phyloP scores from a whole-genome alignment of 2,888 invertebrate species.

The Eledone cirrhosa region DNA sequence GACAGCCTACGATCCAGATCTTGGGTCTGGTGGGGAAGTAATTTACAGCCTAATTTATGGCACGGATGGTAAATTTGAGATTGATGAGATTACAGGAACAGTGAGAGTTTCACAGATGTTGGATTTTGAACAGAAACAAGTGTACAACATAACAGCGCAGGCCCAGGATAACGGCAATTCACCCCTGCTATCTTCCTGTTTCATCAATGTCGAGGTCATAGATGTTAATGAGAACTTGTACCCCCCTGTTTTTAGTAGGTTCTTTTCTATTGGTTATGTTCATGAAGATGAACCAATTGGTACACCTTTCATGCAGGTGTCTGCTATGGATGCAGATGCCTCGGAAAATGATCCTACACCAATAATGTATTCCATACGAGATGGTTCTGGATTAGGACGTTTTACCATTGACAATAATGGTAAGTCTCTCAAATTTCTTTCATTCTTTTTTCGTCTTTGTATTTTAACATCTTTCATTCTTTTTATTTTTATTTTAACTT shows the following conservation, averaged over 20 bases:
- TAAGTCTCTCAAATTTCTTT: constrained; percentile 67
- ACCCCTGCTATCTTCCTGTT: constrained; percentile 80
- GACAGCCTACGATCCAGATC: constrained; percentile 84
- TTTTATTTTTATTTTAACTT: too few species aligned
- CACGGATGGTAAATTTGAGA: constrained; percentile 75
- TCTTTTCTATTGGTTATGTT: constrained; percentile 79
- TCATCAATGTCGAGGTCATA: constrained; percentile 80
- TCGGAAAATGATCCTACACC: constrained; percentile 77
- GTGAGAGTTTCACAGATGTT: constrained; percentile 80
- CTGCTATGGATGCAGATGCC: constrained; percentile 81
- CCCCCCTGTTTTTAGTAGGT: constrained; percentile 84
- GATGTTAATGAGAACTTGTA: constrained; percentile 94
- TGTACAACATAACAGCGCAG: constrained; percentile 85
- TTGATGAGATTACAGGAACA: constrained; percentile 87
- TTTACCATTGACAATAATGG: constrained; percentile 91
- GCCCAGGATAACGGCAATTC: constrained; percentile 84
- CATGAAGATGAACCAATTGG: constrained; percentile 83
- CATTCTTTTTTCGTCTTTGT: too few species aligned
- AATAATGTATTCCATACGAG: constrained; percentile 85
- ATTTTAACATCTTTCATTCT: too few species aligned
- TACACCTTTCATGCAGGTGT: constrained; percentile 79
- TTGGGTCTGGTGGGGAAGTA: constrained; percentile 82
- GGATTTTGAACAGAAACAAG: constrained; percentile 89
- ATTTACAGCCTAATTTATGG: constrained; percentile 73
- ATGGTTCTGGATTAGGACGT: constrained; percentile 89